Conservation (phyloP, 2,797 vertebrate genomes). For the Semaprochilodus insignis region DNA sequence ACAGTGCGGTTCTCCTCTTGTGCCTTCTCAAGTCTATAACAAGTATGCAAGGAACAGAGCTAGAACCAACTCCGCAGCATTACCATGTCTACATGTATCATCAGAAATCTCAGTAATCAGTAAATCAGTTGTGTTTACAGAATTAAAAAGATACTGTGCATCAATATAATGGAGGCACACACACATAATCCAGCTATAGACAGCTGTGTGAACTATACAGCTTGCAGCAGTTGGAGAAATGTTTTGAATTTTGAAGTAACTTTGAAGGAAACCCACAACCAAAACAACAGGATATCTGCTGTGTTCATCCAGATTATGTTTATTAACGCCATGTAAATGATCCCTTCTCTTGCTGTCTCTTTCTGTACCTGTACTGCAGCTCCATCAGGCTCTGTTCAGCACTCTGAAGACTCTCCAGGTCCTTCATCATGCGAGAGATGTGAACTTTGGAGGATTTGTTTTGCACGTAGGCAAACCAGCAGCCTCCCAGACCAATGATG, state of each 20-base stretch:
- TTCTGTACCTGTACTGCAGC: slow-evolving; percentile 88
- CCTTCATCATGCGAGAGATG: slow-evolving; percentile 98
- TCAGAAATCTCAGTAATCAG: neutral
- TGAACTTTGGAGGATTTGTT: slow-evolving; percentile 97
- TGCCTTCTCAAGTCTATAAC: slow-evolving; percentile 91
- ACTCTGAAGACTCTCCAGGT: slow-evolving; percentile 93
- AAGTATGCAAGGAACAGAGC: slow-evolving; percentile 4
- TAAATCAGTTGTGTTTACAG: too few species aligned
- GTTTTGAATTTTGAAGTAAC: too few species aligned
- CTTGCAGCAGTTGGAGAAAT: too few species aligned
- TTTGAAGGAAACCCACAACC: too few species aligned
- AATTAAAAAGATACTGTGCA: too few species aligned
- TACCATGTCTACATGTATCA: neutral
- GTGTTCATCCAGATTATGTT: too few species aligned
- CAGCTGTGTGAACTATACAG: too few species aligned
- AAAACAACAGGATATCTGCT: too few species aligned
- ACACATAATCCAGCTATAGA: too few species aligned
- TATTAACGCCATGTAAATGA: neutral
- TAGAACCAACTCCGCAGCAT: neutral
- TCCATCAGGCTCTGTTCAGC: slow-evolving; percentile 94
- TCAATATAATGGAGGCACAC: too few species aligned
- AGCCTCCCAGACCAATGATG: slow-evolving; percentile 95
- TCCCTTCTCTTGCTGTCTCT: neutral
- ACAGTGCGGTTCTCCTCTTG: slow-evolving; percentile 98
- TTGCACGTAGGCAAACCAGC: slow-evolving; percentile 98